Base-by-base conservation (phyloP, 2,888 invertebrate species). In the Latheticus oryzae region DNA sequence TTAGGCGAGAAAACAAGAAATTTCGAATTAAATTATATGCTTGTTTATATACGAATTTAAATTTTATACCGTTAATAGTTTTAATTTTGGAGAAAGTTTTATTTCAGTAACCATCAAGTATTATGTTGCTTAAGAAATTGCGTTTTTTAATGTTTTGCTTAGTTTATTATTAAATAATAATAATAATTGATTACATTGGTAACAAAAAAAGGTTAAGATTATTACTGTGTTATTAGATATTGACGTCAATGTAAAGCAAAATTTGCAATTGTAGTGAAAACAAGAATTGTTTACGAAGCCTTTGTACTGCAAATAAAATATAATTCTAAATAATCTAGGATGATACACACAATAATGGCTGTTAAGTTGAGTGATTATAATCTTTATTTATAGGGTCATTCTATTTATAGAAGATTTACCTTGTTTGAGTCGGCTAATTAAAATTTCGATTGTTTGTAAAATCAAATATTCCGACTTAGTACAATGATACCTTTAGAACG, bases 361-460 rank as follows among this genome's bases (percentile, higher is more conserved):
- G 21, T 32, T 32, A 45, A 43, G n/a, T 45, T 13, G 45, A 21
- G 26, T 26, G 42, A 45, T 45, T 30, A 32, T 32, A 32, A 43
- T 43, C 15, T 3, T 32, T 47, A 33, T 47, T 33, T 47, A 33
- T 47, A 33, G 47, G 24, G 47, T 35, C 35, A 33, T 2, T 30
- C 21, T 45, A 19, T 43, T 28, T 45, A 32, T 12, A 45, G 15
- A 42, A 47, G 47, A 33, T 33, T 47, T 33, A 47, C 47, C 47
- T 47, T 47, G 47, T 47, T 47, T 33, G 47, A 47, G 23, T 33
- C 33, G 33, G 33, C 23, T 35, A 3, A 47, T 47, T 47, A 47
- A 33, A 47, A 33, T 35, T 47, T 47, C 12, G 35, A 47, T 47
- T 47, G 47, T 47, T 33, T 23, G 8, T 21, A 21, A 17, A n/a